Evolutionary conservation across 2,888 invertebrate genomes (phyloP), one percentile per base, ranked within the genome.

Genomic region (Sturmia bella): DNA sequence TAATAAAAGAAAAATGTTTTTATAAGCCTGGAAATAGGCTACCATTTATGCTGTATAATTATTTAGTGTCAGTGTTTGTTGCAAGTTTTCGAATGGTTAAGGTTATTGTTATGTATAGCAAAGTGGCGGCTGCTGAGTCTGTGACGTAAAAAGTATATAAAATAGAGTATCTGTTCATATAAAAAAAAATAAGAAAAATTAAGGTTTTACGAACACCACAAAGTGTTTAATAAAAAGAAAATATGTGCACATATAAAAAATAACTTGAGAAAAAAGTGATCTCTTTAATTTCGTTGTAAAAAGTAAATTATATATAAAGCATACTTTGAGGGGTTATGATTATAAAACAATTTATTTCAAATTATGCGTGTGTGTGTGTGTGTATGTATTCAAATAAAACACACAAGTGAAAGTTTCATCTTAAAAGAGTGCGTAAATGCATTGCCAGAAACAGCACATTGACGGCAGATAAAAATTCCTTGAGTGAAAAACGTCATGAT

Each of bases 31-130:
- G 64, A 78, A 74, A 59, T 78, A 82, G 70, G 78, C 74, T 78
- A 70, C 17, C 19, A 70, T 48, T 74, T 66, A 37, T 56, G 74
- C 74, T 74, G 56, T 74, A 52, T 74, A 50, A 48, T 74, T 57
- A 54, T 17, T 45, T n/a, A 63, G 78, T 69, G 69, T 48, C 54
- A 66, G 56, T 68, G 63, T 74, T 73, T 76, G 70, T 64, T 66
- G 72, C 73, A 75, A 76, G 68, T 63, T 78, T 82, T 75, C 48
- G 78, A 45, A 78, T 82, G 74, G 59, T 74, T 78, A 82, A 82
- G 78, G 82, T 82, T 78, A 82, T 82, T 82, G 78, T 78, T 82
- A 82, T 82, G 78, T 82, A 82, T 82, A 82, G 78, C 82, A 77
- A 70, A 80, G 73, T 78, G 83, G 80, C 83, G 81, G 83, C 78